Conservation (phyloP, 1,140 invertebrate genomes). For the Ceratoteleas bidentatus region DNA sequence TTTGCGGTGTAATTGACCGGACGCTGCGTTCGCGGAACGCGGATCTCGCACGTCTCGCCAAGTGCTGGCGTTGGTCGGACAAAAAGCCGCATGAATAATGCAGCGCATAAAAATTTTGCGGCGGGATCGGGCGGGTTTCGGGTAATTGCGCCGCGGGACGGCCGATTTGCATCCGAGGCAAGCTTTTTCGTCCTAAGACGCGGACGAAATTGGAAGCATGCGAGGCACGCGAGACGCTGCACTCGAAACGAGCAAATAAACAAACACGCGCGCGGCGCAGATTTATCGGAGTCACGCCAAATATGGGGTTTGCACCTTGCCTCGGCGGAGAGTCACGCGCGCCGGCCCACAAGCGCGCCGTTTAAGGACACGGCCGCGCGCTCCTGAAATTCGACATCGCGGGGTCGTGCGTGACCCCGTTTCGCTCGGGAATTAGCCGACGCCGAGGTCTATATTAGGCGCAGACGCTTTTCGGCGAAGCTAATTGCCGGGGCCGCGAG, state of each 20-base stretch:
- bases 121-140: neutral
- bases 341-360: conserved; percentile 68
- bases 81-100: conserved; percentile 26
- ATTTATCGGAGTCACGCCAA: conserved; percentile 75
- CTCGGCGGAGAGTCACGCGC: conserved; percentile 41
- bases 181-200: no score
- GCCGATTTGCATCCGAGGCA: conserved; percentile 1
- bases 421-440: conserved; percentile 48
- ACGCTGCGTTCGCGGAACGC: conserved; percentile 63
- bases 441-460: conserved; percentile 51
- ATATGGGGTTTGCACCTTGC: conserved; percentile 75
- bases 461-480: conserved; percentile 52
- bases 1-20: conserved; percentile 70
- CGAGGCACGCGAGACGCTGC: conserved; percentile 8
- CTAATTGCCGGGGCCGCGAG: conserved; percentile 31
- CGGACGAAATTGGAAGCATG: conserved; percentile 23
- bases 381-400: conserved; percentile 75
- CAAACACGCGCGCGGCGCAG: conserved; percentile 40
- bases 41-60: conserved; percentile 19
- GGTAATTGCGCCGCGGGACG: neutral
- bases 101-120: conserved; percentile 19
- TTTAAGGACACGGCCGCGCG: conserved; percentile 72
- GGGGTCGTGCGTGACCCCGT: conserved; percentile 38
- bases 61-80: conserved; percentile 6
- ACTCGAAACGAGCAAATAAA: no score